Conservation (phyloP, 2,113 vertebrate genomes). For the Pontoporia blainvillei region DNA sequence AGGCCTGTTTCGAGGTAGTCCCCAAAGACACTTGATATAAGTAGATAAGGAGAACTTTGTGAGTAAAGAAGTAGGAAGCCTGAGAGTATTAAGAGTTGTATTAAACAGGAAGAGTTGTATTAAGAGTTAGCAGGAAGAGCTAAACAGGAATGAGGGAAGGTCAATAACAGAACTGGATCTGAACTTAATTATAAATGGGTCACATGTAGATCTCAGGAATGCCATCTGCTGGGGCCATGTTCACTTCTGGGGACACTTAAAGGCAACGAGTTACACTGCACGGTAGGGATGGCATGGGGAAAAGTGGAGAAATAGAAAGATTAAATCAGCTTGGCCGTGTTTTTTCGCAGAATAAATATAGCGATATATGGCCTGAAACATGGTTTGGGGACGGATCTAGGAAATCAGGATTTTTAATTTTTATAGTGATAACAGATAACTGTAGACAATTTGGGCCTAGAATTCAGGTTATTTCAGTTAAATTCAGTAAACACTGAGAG, state of each 20-base stretch:
- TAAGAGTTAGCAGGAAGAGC: not conserved
- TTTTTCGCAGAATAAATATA: not conserved
- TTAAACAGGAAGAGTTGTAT: not conserved
- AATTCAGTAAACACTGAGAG: not conserved
- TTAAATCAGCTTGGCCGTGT: not conserved
- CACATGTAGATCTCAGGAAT: not conserved
- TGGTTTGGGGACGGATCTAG: not conserved
- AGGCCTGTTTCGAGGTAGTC: not conserved
- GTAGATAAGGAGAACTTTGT: not conserved
- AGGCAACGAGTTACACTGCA: not conserved
- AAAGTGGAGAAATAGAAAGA: not conserved
- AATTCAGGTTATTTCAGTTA: not conserved
- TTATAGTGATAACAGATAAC: not conserved
- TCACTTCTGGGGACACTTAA: not conserved
- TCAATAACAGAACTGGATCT: not conserved
- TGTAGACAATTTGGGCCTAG: not conserved
- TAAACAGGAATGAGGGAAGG: not conserved
- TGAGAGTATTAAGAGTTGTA: not conserved
- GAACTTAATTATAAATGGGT: not conserved
- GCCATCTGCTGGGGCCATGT: not conserved
- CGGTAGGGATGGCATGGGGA: not conserved
- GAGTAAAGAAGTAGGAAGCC: not conserved
- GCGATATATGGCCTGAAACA: not conserved
- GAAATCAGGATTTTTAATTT: not conserved
- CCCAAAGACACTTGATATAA: not conserved